A percentile compares a stretch with the other conserved stretches of the same genome.
These are phyloP conservation scores for Rosalia funebris DNA, from an alignment of 2,888 invertebrate genomes.

Conservation along the genomic window DNA sequence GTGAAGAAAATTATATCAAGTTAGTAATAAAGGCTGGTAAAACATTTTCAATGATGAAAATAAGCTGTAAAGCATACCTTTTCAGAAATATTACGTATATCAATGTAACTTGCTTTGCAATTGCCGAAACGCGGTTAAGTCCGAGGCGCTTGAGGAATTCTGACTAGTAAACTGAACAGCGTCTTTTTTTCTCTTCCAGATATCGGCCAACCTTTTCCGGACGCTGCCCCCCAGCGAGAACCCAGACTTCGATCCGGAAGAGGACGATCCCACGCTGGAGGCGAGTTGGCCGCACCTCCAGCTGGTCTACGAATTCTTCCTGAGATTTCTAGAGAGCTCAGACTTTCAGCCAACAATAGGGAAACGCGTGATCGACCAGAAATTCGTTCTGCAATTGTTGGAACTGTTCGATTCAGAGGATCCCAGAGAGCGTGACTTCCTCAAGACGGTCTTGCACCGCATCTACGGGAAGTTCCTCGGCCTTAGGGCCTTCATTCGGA, in stretches of 20 bases:
- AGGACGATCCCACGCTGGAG: conserved; percentile 99
- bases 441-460: conserved; percentile 97
- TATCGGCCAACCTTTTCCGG: conserved; percentile 94
- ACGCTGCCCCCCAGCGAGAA: conserved; percentile 97
- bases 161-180: no score
- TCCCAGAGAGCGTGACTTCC: conserved; percentile 94
- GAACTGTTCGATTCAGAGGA: conserved; percentile 98
- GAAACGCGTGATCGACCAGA: conserved; percentile 89
- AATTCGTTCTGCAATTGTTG: conserved; percentile 94
- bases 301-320: conserved; percentile 98
- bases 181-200: conserved; percentile 49
- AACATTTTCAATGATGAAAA: no score
- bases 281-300: conserved; percentile 99
- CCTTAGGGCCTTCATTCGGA: conserved; percentile 94
- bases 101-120: no score
- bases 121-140: no score
- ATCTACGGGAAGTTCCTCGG: conserved; percentile 98
- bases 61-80: no score
- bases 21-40: no score
- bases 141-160: no score
- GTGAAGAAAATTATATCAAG: no score
- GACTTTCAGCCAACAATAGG: conserved; percentile 96
- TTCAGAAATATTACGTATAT: no score
- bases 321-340: conserved; percentile 97
- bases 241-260: conserved; percentile 98